phyloP scores from a whole-genome alignment of 2,113 vertebrate species.

The Erythrocercus mccallii region DNA sequence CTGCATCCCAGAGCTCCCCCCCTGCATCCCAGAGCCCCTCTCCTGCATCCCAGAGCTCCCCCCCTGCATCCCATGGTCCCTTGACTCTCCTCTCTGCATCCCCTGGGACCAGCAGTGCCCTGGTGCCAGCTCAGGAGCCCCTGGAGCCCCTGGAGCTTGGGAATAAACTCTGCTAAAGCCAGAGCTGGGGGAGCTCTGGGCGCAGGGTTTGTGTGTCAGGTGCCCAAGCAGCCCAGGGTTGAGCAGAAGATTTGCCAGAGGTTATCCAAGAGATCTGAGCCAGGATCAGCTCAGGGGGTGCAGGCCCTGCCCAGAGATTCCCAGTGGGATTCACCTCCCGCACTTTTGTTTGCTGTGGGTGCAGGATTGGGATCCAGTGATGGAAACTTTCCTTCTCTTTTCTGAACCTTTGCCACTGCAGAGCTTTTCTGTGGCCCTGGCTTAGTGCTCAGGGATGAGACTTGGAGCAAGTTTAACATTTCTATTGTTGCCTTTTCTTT shows the following conservation, averaged over 20 bases:
- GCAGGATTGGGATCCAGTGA: background rate
- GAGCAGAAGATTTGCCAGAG: background rate
- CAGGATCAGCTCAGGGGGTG: background rate
- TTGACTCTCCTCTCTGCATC: background rate
- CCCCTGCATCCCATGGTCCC: rapidly evolving
- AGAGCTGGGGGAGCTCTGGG: rapidly evolving
- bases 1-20: background rate
- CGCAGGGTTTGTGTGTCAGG: rapidly evolving
- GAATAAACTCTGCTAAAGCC: rapidly evolving
- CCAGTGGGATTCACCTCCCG: background rate
- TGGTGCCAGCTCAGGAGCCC: rapidly evolving
- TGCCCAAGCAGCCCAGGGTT: rapidly evolving
- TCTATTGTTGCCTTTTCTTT: background rate
- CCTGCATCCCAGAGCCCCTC: background rate
- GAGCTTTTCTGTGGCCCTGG: background rate
- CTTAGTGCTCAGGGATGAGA: background rate
- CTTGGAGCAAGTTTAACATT: background rate
- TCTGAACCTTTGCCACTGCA: background rate
- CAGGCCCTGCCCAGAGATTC: rapidly evolving
- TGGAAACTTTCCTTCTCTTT: background rate
- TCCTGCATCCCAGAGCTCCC: background rate
- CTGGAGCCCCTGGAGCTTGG: background rate
- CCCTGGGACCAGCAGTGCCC: rapidly evolving
- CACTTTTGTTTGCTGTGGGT: rapidly evolving
- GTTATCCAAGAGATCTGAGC: rapidly evolving